A percentile compares a stretch with the other conserved stretches of the same genome.
These are phyloP conservation scores for Ectemnius lituratus DNA, from an alignment of 2,888 invertebrate genomes.

Conservation along the genomic window DNA sequence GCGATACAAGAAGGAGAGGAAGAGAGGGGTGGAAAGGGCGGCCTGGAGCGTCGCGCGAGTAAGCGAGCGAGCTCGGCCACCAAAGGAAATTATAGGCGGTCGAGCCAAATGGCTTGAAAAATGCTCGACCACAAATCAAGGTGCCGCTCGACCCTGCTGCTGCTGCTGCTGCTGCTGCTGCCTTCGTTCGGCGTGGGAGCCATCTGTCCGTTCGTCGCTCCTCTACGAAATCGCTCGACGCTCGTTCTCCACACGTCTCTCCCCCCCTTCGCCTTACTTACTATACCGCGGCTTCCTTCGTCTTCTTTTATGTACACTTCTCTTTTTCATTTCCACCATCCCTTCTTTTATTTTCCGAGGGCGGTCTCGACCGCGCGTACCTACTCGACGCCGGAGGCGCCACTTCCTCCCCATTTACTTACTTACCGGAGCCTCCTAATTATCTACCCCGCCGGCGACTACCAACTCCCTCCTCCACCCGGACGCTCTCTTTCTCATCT, in stretches of 20 bases:
- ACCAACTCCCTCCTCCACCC: too few relatives aligned
- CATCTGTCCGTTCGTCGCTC: constrained; percentile 60
- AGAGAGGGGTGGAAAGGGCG: constrained; percentile 17
- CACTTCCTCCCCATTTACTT: constrained; percentile 57
- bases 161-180: too few relatives aligned
- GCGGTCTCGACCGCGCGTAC: constrained; percentile 32
- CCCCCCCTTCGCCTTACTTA: background rate
- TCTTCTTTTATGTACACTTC: background rate
- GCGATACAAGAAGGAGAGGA: constrained; percentile 39
- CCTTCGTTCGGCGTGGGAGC: constrained; percentile 61
- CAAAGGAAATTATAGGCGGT: constrained; percentile 63
- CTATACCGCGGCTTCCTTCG: background rate
- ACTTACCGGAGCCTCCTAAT: constrained; percentile 59
- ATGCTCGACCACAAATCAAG: constrained; percentile 76
- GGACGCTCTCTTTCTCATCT: too few relatives aligned
- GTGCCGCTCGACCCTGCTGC: constrained; percentile 49
- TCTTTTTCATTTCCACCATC: constrained; percentile 9
- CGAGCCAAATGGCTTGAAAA: constrained; percentile 75
- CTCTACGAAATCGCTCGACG: constrained; percentile 13
- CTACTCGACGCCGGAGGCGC: constrained; percentile 50
- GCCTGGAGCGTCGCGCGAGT: background rate
- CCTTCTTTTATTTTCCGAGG: constrained; percentile 33
- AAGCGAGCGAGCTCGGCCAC: constrained; percentile 37
- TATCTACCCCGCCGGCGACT: constrained; percentile 44
- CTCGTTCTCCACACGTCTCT: constrained; percentile 11